phyloP scores from a whole-genome alignment of 2,797 vertebrate genomes.

The Remorina albescens region DNA sequence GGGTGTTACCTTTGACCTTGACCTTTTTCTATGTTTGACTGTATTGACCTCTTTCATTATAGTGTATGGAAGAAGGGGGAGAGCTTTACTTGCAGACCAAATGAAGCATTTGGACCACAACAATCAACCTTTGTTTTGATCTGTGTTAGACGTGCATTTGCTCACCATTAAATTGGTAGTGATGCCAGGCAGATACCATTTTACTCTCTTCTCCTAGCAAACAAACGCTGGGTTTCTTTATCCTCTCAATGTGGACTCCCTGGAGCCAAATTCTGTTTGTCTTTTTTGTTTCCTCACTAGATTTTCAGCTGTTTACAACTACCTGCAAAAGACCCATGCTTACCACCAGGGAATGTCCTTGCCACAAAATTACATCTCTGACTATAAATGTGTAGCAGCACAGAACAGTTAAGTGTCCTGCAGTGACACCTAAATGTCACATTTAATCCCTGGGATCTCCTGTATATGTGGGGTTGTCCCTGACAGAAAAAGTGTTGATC shows the following conservation, averaged over 20 bases:
- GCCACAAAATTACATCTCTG: neutral
- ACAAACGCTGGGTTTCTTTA: neutral
- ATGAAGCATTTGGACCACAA: neutral
- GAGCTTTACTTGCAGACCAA: neutral
- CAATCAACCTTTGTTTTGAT: neutral
- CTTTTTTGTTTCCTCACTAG: neutral
- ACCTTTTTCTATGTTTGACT: slow-evolving; percentile 26
- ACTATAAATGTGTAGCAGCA: slow-evolving; percentile 3
- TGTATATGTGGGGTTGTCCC: slow-evolving; percentile 54
- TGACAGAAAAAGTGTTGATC: slow-evolving; percentile 40
- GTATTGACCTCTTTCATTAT: slow-evolving; percentile 8
- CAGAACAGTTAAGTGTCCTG: slow-evolving; percentile 23
- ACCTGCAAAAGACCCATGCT: neutral
- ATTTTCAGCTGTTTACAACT: neutral
- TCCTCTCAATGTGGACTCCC: neutral
- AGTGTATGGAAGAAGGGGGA: neutral
- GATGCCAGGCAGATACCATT: neutral
- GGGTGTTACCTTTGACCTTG: slow-evolving; percentile 4
- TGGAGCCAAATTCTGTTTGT: neutral
- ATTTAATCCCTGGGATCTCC: slow-evolving; percentile 70
- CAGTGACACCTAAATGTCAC: slow-evolving; percentile 70
- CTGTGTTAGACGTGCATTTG: neutral
- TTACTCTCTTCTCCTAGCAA: neutral
- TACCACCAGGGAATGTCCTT: neutral
- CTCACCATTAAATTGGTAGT: neutral